Percentiles rank a stretch among this genome's conserved stretches.
phyloP scores from a whole-genome alignment of 2,888 invertebrate genomes.

The Macroteleia sp. region DNA sequence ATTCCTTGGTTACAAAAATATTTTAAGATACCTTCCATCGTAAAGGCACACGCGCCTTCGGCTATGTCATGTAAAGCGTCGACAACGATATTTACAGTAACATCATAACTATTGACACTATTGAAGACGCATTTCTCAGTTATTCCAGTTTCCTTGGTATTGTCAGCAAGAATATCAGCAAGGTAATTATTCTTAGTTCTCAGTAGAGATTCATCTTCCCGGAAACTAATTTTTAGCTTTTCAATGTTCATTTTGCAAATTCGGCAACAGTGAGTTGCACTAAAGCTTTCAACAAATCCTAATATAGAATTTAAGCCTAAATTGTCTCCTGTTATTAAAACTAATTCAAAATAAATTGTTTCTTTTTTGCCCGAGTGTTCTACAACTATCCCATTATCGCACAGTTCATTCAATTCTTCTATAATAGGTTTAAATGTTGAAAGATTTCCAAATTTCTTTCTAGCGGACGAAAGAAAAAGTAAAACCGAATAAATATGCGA shows the following conservation, averaged over 20 bases:
- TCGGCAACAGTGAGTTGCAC: conserved; percentile 14
- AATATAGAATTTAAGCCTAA: conserved; percentile 31
- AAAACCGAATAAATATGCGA: no score
- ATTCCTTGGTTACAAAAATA: conserved; percentile 12
- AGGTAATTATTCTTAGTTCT: conserved; percentile 18
- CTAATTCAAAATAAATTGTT: conserved; percentile 42
- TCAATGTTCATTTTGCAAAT: conserved; percentile 5
- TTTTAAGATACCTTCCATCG: conserved; percentile 16
- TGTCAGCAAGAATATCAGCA: background rate
- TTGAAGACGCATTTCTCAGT: conserved; percentile 41
- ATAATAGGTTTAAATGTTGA: conserved; percentile 17
- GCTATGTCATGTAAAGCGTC: conserved; percentile 41
- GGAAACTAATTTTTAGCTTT: conserved; percentile 2
- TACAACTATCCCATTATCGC: conserved; percentile 23
- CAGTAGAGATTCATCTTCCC: conserved; percentile 13
- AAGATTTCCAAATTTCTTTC: no score
- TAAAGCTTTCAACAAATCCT: conserved; percentile 32
- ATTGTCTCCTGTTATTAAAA: conserved; percentile 37
- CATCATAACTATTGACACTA: conserved; percentile 35
- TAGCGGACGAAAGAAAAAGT: no score
- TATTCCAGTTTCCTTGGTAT: conserved; percentile 7
- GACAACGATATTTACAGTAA: conserved; percentile 24
- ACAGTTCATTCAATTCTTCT: no score
- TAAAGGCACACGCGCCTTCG: conserved; percentile 28
- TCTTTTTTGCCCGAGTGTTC: background rate